Conservation (phyloP, 2,797 vertebrate genomes). For the Heteromormyrus szaboi region DNA sequence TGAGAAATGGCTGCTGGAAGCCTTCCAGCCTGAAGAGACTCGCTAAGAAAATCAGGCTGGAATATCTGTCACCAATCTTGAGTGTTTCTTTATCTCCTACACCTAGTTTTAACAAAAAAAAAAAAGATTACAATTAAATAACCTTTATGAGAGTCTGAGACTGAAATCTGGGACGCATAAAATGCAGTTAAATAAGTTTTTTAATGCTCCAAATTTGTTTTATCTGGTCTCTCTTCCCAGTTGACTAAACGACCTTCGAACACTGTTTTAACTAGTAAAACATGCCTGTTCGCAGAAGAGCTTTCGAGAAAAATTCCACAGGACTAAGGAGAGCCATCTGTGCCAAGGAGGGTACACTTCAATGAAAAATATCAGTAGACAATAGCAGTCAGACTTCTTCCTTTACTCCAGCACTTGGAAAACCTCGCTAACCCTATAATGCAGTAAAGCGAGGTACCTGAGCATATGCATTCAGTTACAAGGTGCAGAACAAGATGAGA, state of each 20-base stretch:
- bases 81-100: conserved; percentile 10
- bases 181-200: neutral
- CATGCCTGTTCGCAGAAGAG: neutral
- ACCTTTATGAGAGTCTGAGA: neutral
- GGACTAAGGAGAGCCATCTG: neutral
- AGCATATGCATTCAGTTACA: neutral
- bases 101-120: neutral
- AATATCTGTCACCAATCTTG: conserved; percentile 50
- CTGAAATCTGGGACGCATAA: neutral
- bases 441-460: neutral
- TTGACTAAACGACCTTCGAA: neutral
- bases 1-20: conserved; percentile 54
- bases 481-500: neutral
- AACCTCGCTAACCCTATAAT: neutral
- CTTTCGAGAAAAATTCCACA: neutral
- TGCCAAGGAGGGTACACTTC: neutral
- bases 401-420: neutral
- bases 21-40: conserved; percentile 50
- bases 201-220: neutral
- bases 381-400: neutral
- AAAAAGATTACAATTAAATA: neutral
- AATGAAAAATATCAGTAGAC: neutral
- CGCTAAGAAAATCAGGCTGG: conserved; percentile 40
- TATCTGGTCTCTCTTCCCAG: neutral
- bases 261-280: neutral